Evolutionary conservation across 2,797 vertebrate species (phyloP), one percentile per base, ranked within the genome.

Genomic region (Protonibea diacanthus): DNA sequence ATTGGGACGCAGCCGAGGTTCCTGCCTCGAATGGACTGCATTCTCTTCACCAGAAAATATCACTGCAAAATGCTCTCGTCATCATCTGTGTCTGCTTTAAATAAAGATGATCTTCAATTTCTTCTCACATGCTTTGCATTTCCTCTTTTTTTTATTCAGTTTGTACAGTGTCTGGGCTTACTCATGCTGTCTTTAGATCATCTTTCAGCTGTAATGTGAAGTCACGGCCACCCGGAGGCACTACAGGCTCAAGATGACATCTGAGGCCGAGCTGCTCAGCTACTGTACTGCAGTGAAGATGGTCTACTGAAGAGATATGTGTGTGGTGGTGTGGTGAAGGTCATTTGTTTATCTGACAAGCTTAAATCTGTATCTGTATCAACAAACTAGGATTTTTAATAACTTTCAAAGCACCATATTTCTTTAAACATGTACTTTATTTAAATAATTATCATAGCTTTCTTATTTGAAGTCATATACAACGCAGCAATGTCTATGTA

Each of bases 181-280:
- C 3, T 21, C 1, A 0, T 3, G 23, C 18, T 4, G 42, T 23
- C 14, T 29, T 9, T 0, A 2, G 33, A 3, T 52, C 5, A 1
- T 55, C 40, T 23, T 40, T 69, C 18, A 51, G 72, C 0, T 87
- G 90, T 78, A 80, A 65, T 81, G 79, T 69, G 29, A 49, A 0
- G 17, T 42, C 10, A 1, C 1, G 56, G 48, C 88, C 91, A 88
- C 85, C 0, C 0, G 3, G 81, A 29, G 85, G 81, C 59, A 5
- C 83, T 88, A 82, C 13, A 47, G 76, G 10, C 21, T 63, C 48
- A 59, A 56, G 1, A 33, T 29, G 59, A 38, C 48, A 1, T 15
- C 55, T 8, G 56, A 62, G 33, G 20, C 38, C 6, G n/a, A 57
- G 42, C 52, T 23, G 0, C 11, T 76, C 12, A 21, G 47, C 48